Evolutionary conservation across 2,113 vertebrate genomes (phyloP).

Genomic region (Sinocyclocheilus maitianheensis): DNA sequence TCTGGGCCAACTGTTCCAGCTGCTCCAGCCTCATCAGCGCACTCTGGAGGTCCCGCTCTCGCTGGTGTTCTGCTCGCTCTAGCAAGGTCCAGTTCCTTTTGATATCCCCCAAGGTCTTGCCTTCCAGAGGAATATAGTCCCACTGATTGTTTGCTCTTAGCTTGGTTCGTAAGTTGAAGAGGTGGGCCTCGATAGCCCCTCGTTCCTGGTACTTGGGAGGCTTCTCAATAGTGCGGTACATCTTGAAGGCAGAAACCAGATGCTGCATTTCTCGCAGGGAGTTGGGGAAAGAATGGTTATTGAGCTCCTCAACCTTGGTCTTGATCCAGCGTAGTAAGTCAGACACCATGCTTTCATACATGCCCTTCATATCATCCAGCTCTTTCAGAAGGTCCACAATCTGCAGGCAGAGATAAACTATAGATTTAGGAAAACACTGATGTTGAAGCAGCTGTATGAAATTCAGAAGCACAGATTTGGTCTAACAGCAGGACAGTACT

Average conservation of each 20-base stretch:
- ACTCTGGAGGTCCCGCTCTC: constrained; percentile 74
- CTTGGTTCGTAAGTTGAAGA: constrained; percentile 85
- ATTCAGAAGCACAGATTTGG: background rate
- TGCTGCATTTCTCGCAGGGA: constrained; percentile 80
- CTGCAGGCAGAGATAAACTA: constrained; percentile 63
- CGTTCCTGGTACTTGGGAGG: constrained; percentile 87
- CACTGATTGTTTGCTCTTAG: constrained; percentile 83
- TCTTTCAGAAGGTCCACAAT: constrained; percentile 82
- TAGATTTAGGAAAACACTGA: background rate
- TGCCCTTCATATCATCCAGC: constrained; percentile 77
- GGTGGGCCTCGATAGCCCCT: constrained; percentile 82
- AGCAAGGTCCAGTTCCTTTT: constrained; percentile 78
- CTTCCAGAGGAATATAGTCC: constrained; percentile 80
- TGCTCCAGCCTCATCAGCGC: constrained; percentile 81
- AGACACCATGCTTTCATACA: constrained; percentile 80
- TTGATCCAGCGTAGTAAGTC: constrained; percentile 85
- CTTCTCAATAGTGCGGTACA: constrained; percentile 86
- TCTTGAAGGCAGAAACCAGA: constrained; percentile 82
- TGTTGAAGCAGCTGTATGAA: background rate
- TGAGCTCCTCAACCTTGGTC: constrained; percentile 79
- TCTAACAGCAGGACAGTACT: background rate
- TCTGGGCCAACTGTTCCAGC: constrained; percentile 84
- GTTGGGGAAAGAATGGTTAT: constrained; percentile 82
- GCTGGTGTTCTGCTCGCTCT: constrained; percentile 80
- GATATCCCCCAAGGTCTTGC: constrained; percentile 77